Conservation (phyloP, 2,113 vertebrate species). For the Pollimyrus isidori region DNA sequence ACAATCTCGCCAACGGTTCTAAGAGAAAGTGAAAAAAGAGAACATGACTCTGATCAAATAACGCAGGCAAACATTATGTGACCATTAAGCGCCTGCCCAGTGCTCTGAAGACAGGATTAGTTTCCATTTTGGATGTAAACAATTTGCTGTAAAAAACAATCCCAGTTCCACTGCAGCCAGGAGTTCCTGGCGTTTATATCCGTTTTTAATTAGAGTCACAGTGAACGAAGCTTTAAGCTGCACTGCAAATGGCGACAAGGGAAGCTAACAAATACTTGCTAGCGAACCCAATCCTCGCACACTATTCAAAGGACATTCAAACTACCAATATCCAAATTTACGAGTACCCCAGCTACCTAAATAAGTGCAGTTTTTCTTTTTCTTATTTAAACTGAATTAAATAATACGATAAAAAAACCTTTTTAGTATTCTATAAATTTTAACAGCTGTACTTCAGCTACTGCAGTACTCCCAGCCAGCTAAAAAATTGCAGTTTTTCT, state of each 20-base stretch:
- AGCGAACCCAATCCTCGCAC: not conserved
- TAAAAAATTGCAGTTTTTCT: not conserved
- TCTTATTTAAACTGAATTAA: not conserved
- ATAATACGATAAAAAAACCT: not conserved
- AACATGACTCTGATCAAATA: constrained; percentile 2
- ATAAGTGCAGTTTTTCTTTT: not conserved
- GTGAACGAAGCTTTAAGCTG: not conserved
- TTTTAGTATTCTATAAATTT: not conserved
- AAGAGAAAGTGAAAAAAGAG: not conserved
- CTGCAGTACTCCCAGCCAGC: not conserved
- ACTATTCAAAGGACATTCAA: not conserved
- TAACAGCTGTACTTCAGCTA: not conserved
- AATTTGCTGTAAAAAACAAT: not conserved
- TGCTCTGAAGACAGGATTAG: not conserved
- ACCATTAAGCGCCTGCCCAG: not conserved
- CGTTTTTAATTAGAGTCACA: constrained; percentile 3
- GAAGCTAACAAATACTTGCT: not conserved
- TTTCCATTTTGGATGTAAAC: constrained; percentile 21
- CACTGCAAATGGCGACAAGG: not conserved
- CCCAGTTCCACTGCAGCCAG: not conserved
- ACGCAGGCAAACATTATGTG: not conserved
- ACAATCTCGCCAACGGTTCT: not conserved
- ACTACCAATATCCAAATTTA: not conserved
- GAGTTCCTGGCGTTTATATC: not conserved
- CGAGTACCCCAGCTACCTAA: not conserved